phyloP scores from a whole-genome alignment of 2,888 invertebrate genomes.

The Hirtodrosophila confusa region DNA sequence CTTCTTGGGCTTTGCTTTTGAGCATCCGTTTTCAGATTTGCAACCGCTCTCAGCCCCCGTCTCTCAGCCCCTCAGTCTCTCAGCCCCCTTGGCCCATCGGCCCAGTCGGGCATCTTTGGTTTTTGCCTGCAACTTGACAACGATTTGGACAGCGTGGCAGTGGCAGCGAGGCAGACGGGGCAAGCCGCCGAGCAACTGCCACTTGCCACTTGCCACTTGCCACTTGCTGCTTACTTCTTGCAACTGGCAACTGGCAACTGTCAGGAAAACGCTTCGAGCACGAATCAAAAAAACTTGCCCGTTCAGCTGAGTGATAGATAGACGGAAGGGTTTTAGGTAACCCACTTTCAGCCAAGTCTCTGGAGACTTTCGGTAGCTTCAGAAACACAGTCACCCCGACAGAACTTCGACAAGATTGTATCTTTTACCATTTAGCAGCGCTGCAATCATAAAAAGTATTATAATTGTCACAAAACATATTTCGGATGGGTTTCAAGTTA shows the following conservation, averaged over 20 bases:
- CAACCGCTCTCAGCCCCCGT: not conserved
- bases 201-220: constrained; percentile 53
- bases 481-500: too few species aligned
- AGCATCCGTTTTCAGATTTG: constrained; percentile 69
- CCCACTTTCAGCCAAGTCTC: not conserved
- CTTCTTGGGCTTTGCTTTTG: constrained; percentile 58
- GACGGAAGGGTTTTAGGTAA: constrained; percentile 20
- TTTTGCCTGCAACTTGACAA: constrained; percentile 14
- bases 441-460: too few species aligned
- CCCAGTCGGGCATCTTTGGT: constrained; percentile 5
- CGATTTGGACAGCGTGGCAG: constrained; percentile 13
- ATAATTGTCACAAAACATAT: too few species aligned
- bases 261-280: constrained; percentile 57
- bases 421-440: too few species aligned
- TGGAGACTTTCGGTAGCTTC: too few species aligned
- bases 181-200: constrained; percentile 23
- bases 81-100: not conserved
- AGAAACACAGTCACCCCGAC: too few species aligned
- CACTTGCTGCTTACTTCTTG: constrained; percentile 24
- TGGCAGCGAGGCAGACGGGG: constrained; percentile 2
- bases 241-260: constrained; percentile 3
- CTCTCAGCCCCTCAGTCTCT: not conserved
- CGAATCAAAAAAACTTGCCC: constrained; percentile 43
- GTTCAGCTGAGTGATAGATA: constrained; percentile 31
- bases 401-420: too few species aligned